These are phyloP conservation scores for Oncorhynchus gorbuscha DNA, from an alignment of 2,113 vertebrate genomes.

Conservation along the genomic window DNA sequence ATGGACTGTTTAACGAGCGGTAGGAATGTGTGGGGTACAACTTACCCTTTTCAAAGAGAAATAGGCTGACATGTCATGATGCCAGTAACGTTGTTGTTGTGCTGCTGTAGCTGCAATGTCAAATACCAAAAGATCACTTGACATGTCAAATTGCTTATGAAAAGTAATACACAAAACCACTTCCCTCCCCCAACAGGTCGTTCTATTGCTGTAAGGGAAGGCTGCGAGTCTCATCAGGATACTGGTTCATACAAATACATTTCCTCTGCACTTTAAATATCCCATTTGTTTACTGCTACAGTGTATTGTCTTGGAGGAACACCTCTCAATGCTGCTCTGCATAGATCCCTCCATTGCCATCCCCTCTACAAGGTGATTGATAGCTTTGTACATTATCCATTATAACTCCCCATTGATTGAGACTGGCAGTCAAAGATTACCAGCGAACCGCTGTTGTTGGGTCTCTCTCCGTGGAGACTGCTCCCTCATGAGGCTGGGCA, in stretches of 20 bases:
- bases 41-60: conserved; percentile 19
- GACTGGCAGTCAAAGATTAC: conserved; percentile 48
- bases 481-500: conserved; percentile 29
- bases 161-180: background rate
- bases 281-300: background rate
- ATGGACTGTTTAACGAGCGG: conserved; percentile 2
- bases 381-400: conserved; percentile 53
- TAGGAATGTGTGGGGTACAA: background rate
- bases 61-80: background rate
- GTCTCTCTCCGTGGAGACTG: conserved; percentile 51
- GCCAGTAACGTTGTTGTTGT: background rate
- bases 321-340: conserved; percentile 27
- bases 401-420: conserved; percentile 56
- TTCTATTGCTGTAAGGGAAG: too few relatives aligned
- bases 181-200: too few relatives aligned
- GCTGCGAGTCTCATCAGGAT: too few relatives aligned
- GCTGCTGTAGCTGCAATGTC: background rate
- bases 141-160: background rate
- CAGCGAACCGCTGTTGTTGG: conserved; percentile 37
- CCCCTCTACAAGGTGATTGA: conserved; percentile 41
- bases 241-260: background rate
- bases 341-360: conserved; percentile 29
- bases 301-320: conserved; percentile 22
- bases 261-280: background rate
- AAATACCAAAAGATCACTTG: background rate